Base-by-base conservation (phyloP, 2,113 vertebrate species). In the human region DNA sequence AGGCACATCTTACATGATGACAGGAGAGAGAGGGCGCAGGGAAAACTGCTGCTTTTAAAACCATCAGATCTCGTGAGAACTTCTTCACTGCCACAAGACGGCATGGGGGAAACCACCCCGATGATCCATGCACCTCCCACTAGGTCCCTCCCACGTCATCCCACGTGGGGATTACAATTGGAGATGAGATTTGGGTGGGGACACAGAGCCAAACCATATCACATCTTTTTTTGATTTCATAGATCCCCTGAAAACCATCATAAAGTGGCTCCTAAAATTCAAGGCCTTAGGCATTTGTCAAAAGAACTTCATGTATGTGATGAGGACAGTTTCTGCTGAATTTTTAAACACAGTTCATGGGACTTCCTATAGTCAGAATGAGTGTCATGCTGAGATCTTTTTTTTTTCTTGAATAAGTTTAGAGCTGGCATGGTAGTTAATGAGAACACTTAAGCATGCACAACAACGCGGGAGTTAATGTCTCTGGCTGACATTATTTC, bases 401-500 rank as follows among this genome's bases (percentile, higher is more conserved):
- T 90, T 90, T 78, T 90, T 94, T 93, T 95, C 95, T 98, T 97
- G 94, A 97, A 92, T 88, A 98, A 98, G 95, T 97, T 97, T 91
- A 93, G 89, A 64, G 96, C 75, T 96, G 96, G 94, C 94, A 94
- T 92, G 84, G 97, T 95, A 98, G 97, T 98, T 98, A 98, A 98
- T 98, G 97, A 98, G 98, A 97, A 95, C 35, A 40, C 89, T 98
- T 98, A 97, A 95, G 96, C 96, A 97, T 97, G 96, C 97, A 97
- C 96, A 97, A 97, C 97, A 97, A 98, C 97, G 80, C 55, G 13
- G 94, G 85, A 73, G 66, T 80, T 94, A 94, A 94, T 98, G 93
- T 94, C 93, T 95, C 96, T 89, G 82, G 55, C 93, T 98, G 98
- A 98, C 95, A 97, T 98, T 96, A 98, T 97, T 97, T 98, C 97